phyloP scores from a whole-genome alignment of 2,113 vertebrate genomes.

The Psettodes erumei region DNA sequence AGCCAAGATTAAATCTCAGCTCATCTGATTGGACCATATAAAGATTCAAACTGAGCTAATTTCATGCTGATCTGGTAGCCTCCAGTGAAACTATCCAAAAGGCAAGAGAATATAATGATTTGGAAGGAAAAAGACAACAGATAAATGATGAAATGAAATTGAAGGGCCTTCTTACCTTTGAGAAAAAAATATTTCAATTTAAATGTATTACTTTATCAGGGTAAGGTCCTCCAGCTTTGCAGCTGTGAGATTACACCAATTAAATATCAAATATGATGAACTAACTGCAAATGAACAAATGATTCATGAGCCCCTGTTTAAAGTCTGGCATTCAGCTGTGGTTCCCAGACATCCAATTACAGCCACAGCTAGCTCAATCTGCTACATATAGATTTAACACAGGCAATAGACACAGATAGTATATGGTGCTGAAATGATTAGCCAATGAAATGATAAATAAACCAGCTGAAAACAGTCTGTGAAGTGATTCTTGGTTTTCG shows the following conservation, averaged over 20 bases:
- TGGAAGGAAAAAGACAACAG: constrained; percentile 77
- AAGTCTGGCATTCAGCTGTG: constrained; percentile 17
- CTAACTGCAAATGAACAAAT: constrained; percentile 53
- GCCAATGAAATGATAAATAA: not conserved
- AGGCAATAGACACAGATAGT: not conserved
- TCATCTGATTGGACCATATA: constrained; percentile 80
- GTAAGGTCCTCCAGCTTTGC: constrained; percentile 67
- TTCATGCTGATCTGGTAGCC: constrained; percentile 82
- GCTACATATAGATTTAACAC: not conserved
- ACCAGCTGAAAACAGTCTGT: not conserved
- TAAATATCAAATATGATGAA: constrained; percentile 70
- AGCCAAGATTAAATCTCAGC: constrained; percentile 80
- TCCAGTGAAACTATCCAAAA: constrained; percentile 79
- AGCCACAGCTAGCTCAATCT: not conserved
- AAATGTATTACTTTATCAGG: constrained; percentile 78
- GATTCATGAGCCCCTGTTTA: constrained; percentile 32
- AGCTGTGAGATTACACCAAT: constrained; percentile 73
- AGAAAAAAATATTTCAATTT: constrained; percentile 81
- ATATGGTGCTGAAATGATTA: not conserved
- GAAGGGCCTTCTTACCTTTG: constrained; percentile 70
- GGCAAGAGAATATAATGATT: constrained; percentile 69
- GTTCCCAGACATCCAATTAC: constrained; percentile 10
- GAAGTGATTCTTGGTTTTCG: not conserved
- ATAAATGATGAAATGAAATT: constrained; percentile 74
- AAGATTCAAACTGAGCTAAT: constrained; percentile 81